These are phyloP conservation scores for Porites australiensis DNA, from an alignment of 64 coral and sea anemone species.

Conservation along the genomic window DNA sequence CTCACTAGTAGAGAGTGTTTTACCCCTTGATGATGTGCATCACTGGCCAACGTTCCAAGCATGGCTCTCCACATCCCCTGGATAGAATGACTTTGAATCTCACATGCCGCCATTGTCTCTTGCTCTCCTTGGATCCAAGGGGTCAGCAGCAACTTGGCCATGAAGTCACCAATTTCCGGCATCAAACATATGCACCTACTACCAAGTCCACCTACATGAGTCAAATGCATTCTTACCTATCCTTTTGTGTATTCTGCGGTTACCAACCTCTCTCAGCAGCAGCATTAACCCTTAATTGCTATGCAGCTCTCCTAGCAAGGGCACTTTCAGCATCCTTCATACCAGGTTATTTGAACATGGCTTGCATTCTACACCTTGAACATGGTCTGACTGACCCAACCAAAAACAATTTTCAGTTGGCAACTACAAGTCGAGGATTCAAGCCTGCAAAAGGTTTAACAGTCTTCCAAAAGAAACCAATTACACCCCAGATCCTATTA, in stretches of 20 bases:
- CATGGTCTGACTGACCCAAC: neutral
- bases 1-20: neutral
- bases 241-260: neutral
- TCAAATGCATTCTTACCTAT: neutral
- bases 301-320: neutral
- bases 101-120: constrained; percentile 18
- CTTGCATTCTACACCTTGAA: constrained; percentile 7
- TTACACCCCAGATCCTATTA: neutral
- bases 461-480: neutral
- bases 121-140: constrained; percentile 35
- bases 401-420: constrained; percentile 9
- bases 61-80: constrained; percentile 19
- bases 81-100: neutral
- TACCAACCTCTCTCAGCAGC: neutral
- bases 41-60: constrained; percentile 25
- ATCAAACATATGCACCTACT: neutral
- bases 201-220: constrained; percentile 14
- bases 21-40: constrained; percentile 3
- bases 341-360: neutral
- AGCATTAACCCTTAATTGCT: neutral
- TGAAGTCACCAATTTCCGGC: neutral
- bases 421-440: neutral
- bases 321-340: neutral
- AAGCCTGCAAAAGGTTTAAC: neutral
- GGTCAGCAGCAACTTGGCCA: neutral